Percentiles rank a stretch among this genome's conserved stretches.
These are phyloP conservation scores for Agrilus cyanescens DNA, from an alignment of 2,888 invertebrate genomes.

Conservation along the genomic window DNA sequence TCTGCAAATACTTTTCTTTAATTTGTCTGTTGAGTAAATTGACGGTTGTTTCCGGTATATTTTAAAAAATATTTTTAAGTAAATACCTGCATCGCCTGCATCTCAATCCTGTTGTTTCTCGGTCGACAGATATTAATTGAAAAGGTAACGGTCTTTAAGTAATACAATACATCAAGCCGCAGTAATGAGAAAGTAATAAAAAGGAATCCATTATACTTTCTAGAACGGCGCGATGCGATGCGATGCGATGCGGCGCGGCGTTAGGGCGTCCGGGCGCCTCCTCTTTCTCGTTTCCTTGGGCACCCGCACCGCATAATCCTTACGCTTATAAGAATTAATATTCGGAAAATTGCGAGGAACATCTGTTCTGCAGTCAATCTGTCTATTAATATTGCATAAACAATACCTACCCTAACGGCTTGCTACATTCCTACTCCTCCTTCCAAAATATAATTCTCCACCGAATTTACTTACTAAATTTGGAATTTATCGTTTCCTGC, in stretches of 20 bases:
- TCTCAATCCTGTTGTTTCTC: too few relatives aligned
- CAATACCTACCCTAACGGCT: constrained; percentile 3
- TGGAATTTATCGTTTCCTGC: too few relatives aligned
- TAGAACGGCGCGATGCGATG: not conserved
- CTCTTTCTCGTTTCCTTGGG: not conserved
- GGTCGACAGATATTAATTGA: constrained; percentile 21
- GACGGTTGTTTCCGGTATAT: too few relatives aligned
- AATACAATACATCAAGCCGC: constrained; percentile 35
- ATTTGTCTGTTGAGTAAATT: too few relatives aligned
- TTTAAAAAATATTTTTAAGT: too few relatives aligned
- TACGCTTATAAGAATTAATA: constrained; percentile 27
- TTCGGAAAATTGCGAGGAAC: constrained; percentile 28
- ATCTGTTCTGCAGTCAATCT: constrained; percentile 25
- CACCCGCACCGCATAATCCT: too few relatives aligned
- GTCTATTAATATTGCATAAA: constrained; percentile 21
- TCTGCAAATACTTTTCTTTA: too few relatives aligned
- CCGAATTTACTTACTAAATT: too few relatives aligned
- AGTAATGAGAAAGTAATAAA: constrained; percentile 34
- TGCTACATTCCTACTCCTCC: too few relatives aligned
- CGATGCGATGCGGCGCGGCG: too few relatives aligned
- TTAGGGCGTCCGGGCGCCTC: not conserved
- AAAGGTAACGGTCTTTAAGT: constrained; percentile 32
- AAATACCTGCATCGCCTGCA: too few relatives aligned
- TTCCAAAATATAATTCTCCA: too few relatives aligned
- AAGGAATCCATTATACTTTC: constrained; percentile 13